Conservation (phyloP, 2,113 vertebrate species). For the Muntiacus reevesi region DNA sequence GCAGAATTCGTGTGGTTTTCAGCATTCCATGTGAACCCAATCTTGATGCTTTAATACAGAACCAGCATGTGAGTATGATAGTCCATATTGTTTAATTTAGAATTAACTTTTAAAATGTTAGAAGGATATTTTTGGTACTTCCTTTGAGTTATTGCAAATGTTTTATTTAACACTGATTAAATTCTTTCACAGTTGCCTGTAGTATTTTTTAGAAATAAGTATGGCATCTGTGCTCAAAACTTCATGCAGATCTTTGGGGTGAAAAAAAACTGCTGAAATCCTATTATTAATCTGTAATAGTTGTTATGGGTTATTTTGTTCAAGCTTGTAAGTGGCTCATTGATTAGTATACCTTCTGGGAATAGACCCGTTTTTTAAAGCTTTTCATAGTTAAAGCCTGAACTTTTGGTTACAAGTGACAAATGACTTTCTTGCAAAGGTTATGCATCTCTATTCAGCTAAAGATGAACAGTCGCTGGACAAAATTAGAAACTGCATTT, state of each 20-base stretch:
- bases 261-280: background rate
- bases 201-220: background rate
- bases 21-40: slow-evolving; percentile 93
- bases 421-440: background rate
- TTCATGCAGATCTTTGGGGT: background rate
- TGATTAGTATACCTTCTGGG: background rate
- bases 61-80: slow-evolving; percentile 92
- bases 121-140: background rate
- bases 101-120: background rate
- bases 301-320: background rate
- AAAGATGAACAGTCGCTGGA: background rate
- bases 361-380: background rate
- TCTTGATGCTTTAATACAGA: slow-evolving; percentile 94
- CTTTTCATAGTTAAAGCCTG: slow-evolving; percentile 6
- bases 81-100: background rate
- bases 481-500: background rate
- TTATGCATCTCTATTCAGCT: background rate
- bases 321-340: background rate
- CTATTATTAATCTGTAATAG: background rate
- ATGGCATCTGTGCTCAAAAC: background rate
- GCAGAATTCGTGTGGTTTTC: slow-evolving; percentile 95
- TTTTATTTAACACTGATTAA: slow-evolving; percentile 31
- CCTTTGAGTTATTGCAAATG: background rate
- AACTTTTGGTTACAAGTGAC: background rate
- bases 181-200: background rate